Base-by-base conservation (phyloP, 2,888 invertebrate genomes). In the Eilema sororculum region DNA sequence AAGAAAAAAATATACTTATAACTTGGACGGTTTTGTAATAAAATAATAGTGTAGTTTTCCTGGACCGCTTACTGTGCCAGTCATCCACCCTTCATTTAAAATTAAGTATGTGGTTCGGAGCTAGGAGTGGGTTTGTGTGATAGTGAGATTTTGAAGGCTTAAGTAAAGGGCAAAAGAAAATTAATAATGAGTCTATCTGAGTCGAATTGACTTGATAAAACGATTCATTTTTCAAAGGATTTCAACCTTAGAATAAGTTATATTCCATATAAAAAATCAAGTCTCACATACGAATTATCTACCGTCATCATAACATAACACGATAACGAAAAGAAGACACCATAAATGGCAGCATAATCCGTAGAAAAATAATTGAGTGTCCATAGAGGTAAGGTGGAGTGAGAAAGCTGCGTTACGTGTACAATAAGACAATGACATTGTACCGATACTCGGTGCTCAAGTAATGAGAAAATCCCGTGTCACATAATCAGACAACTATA, bases 391-490 rank as follows among this genome's bases (percentile, higher is more conserved):
- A 73, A 69, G 69, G 73, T 78, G 73, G 8, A 25, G 74, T 78
- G 73, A 71, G 78, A 76, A 74, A 69, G 73, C 65, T 67, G 69
- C 72, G 70, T 73, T 71, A 75, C 67, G 81, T 81, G 71, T 72
- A 72, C 75, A 77, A 77, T 71, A 60, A 78, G 78, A 83, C 84
- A 82, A 83, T 82, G 84, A 78, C 82, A 81, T 73, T 81, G 80
- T 65, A 75, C 67, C 61, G 67, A 41, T 61, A 56, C 52, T 37
- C 28, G 56, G 61, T 65, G 52, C 68, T 64, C 68, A 68, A 68
- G 68, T 71, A 73, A 71, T 60, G 67, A 79, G 71, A 77, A 78
- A 78, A 79, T 68, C 58, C 67, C 72, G 65, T 58, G 67, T 74
- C 71, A 73, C 67, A 75, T 73, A 60, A 64, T 67, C 74, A 69